These are phyloP conservation scores for Nebria ingens DNA, from an alignment of 1,140 invertebrate genomes.

Conservation along the genomic window DNA sequence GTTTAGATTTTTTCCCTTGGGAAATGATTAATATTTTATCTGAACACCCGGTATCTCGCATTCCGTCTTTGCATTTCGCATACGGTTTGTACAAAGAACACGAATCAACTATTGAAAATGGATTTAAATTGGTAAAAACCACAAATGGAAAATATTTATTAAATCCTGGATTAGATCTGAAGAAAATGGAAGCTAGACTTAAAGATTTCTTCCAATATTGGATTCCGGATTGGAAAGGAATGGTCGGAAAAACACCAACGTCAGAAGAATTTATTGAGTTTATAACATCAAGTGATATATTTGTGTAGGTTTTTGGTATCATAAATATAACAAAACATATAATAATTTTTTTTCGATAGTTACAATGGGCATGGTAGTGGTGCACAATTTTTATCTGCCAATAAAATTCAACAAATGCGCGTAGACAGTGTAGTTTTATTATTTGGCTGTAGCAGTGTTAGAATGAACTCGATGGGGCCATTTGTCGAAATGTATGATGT, in stretches of 20 bases:
- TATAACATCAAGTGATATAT: conserved; percentile 48
- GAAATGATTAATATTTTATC: conserved; percentile 55
- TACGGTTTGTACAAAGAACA: conserved; percentile 53
- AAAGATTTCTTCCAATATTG: conserved; percentile 49
- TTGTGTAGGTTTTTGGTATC: conserved; percentile 45
- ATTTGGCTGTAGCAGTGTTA: conserved; percentile 66
- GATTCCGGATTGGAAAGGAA: conserved; percentile 52
- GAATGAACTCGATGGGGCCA: conserved; percentile 43
- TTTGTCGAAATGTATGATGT: conserved; percentile 50
- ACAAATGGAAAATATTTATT: conserved; percentile 42
- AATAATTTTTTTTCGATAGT: conserved; percentile 34
- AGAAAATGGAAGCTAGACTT: conserved; percentile 56
- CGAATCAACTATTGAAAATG: conserved; percentile 42
- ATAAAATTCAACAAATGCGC: conserved; percentile 47
- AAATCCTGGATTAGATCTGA: conserved; percentile 58
- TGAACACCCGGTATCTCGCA: conserved; percentile 52
- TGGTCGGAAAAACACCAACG: conserved; percentile 43
- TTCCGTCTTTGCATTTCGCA: conserved; percentile 62
- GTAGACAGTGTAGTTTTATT: conserved; percentile 50
- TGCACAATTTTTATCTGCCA: conserved; percentile 49
- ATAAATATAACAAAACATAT: neutral
- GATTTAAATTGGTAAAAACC: conserved; percentile 40
- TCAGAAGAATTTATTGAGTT: conserved; percentile 45
- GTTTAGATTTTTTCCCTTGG: conserved; percentile 62
- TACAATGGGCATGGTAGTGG: conserved; percentile 74